Conservation (phyloP, 2,888 invertebrate species). For the Drosophila subsilvestris region DNA sequence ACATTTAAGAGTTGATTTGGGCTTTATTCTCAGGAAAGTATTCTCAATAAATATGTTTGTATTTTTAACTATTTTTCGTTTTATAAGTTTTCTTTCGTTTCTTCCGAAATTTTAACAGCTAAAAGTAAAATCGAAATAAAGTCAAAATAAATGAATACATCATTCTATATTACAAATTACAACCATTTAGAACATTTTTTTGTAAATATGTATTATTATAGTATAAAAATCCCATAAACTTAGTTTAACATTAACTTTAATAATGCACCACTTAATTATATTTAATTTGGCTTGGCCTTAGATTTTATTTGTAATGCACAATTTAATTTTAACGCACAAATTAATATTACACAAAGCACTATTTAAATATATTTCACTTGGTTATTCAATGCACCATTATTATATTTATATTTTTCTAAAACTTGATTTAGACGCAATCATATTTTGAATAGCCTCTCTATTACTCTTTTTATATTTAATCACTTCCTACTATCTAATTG, state of each 20-base stretch:
- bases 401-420: background rate
- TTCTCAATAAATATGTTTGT: background rate
- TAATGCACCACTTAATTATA: background rate
- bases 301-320: slow-evolving; percentile 42
- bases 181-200: slow-evolving; percentile 6
- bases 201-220: slow-evolving; percentile 1
- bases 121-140: background rate
- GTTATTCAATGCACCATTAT: slow-evolving; percentile 8
- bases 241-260: background rate
- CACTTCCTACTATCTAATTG: slow-evolving; percentile 17
- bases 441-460: slow-evolving; percentile 9
- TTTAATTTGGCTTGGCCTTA: background rate
- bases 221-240: background rate
- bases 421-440: slow-evolving; percentile 13
- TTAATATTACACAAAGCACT: slow-evolving; percentile 11
- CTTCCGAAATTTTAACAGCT: background rate
- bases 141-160: background rate
- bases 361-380: background rate
- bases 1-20: background rate
- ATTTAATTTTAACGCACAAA: slow-evolving; percentile 16
- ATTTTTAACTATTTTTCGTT: background rate
- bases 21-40: background rate
- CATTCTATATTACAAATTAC: background rate
- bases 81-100: too few relatives aligned
- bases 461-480: slow-evolving; percentile 7